A percentile compares a stretch with the other conserved stretches of the same genome.
Evolutionary conservation across 2,888 invertebrate species (phyloP).

Genomic region (Phorcus lineatus): DNA sequence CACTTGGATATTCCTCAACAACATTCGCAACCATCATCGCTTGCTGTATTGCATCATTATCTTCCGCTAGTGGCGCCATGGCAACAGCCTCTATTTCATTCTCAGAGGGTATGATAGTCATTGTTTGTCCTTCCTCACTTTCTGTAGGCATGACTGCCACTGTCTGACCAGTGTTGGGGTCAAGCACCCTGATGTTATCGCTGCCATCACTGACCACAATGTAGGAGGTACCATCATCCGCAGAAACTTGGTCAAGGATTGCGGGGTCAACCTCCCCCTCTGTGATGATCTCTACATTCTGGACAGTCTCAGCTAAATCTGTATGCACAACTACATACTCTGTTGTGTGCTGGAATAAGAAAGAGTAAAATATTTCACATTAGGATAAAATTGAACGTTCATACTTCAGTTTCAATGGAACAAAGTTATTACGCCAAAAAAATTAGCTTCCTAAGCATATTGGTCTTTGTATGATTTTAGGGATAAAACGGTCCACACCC

Average conservation of each 20-base stretch:
- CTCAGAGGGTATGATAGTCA: slow-evolving; percentile 35
- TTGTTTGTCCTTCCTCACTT: slow-evolving; percentile 36
- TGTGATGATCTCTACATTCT: slow-evolving; percentile 60
- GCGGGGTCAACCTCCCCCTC: slow-evolving; percentile 44
- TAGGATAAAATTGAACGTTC: no score
- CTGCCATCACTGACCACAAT: slow-evolving; percentile 51
- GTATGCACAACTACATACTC: slow-evolving; percentile 86
- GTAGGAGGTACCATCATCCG: slow-evolving; percentile 42
- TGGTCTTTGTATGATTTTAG: no score
- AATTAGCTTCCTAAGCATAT: no score
- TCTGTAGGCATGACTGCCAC: slow-evolving; percentile 46
- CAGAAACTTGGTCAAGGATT: slow-evolving; percentile 50
- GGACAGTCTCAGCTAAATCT: slow-evolving; percentile 41
- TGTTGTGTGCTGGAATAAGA: slow-evolving; percentile 82
- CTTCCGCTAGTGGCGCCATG: slow-evolving; percentile 38
- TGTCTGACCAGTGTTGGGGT: slow-evolving; percentile 56
- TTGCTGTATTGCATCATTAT: slow-evolving; percentile 39
- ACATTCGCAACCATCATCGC: slow-evolving; percentile 41
- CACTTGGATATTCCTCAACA: slow-evolving; percentile 31
- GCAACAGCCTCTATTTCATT: slow-evolving; percentile 43
- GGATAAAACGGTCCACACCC: no score
- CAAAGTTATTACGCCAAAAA: no score
- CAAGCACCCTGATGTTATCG: slow-evolving; percentile 51
- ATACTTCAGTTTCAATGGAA: no score
- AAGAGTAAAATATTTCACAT: not conserved